phyloP scores from a whole-genome alignment of 2,888 invertebrate species.

The Siphonodentalium dalli region DNA sequence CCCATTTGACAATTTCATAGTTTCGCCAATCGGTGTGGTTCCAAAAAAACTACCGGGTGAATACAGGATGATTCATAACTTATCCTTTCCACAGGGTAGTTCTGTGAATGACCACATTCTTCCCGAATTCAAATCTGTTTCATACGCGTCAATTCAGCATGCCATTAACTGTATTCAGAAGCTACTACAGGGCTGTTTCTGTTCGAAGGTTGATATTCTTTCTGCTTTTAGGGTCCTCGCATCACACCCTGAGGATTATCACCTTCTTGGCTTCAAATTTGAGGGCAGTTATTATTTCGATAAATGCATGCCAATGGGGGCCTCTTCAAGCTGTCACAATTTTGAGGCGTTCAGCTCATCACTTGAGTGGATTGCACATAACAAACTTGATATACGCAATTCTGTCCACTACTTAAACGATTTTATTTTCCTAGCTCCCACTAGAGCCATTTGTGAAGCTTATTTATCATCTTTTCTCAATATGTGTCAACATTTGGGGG shows the following conservation, averaged over 20 bases:
- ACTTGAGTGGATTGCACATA: constrained; percentile 8
- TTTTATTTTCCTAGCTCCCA: too few relatives aligned
- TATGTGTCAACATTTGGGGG: too few relatives aligned
- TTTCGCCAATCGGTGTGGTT: constrained; percentile 18
- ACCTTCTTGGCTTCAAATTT: constrained; percentile 19
- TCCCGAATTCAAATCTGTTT: constrained; percentile 4
- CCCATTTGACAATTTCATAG: constrained; percentile 10
- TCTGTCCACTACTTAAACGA: too few relatives aligned
- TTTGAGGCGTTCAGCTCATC: constrained; percentile 23
- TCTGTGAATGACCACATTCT: constrained; percentile 21
- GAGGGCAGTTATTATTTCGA: constrained; percentile 16
- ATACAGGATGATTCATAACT: constrained; percentile 18
- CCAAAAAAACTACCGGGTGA: constrained; percentile 16
- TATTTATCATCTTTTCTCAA: too few relatives aligned
- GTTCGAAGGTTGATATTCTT: constrained; percentile 15
- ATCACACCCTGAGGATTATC: constrained; percentile 16
- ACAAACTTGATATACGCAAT: background rate
- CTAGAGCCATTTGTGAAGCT: too few relatives aligned
- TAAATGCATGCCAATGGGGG: constrained; percentile 17
- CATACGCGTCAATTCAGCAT: constrained; percentile 17
- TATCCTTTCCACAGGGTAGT: constrained; percentile 11
- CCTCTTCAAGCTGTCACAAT: constrained; percentile 4
- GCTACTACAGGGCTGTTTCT: constrained; percentile 6
- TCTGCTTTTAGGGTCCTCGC: constrained; percentile 18
- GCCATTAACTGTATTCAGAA: constrained; percentile 2